These are phyloP conservation scores for Sphaerodactylus townsendi DNA, from an alignment of 2,113 vertebrate genomes.

Conservation along the genomic window DNA sequence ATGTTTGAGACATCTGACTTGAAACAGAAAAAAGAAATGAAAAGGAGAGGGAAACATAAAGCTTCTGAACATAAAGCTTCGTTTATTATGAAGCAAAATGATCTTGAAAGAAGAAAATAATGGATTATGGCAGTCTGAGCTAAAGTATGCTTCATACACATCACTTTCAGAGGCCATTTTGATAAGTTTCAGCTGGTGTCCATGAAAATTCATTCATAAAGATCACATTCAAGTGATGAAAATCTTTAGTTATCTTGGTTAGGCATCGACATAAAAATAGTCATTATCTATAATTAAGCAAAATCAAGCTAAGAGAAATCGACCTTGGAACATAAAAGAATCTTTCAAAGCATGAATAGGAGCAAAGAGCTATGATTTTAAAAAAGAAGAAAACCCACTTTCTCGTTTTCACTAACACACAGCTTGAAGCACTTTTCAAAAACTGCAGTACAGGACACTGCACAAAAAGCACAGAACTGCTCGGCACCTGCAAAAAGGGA, in stretches of 20 bases:
- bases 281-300: not conserved
- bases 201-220: conserved; percentile 65
- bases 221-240: too few relatives aligned
- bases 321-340: conserved; percentile 31
- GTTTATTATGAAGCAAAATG: not conserved
- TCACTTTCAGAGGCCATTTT: conserved; percentile 53
- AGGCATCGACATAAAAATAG: conserved; percentile 38
- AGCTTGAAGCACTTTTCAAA: conserved; percentile 45
- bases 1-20: not conserved
- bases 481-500: conserved; percentile 50
- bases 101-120: conserved; percentile 41
- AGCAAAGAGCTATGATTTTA: conserved; percentile 29
- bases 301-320: not conserved
- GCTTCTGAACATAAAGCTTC: conserved; percentile 41
- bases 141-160: conserved; percentile 19
- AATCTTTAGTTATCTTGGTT: conserved; percentile 37
- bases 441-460: conserved; percentile 36
- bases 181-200: conserved; percentile 48
- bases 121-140: not conserved
- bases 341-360: conserved; percentile 23
- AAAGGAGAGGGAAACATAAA: conserved; percentile 8
- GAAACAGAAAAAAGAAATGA: too few relatives aligned
- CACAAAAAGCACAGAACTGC: conserved; percentile 19
- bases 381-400: conserved; percentile 47
- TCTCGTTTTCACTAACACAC: conserved; percentile 43